Percentiles rank a stretch among this genome's conserved stretches.
Evolutionary conservation across 2,113 vertebrate genomes (phyloP).

Genomic region (Hystrix cristata): DNA sequence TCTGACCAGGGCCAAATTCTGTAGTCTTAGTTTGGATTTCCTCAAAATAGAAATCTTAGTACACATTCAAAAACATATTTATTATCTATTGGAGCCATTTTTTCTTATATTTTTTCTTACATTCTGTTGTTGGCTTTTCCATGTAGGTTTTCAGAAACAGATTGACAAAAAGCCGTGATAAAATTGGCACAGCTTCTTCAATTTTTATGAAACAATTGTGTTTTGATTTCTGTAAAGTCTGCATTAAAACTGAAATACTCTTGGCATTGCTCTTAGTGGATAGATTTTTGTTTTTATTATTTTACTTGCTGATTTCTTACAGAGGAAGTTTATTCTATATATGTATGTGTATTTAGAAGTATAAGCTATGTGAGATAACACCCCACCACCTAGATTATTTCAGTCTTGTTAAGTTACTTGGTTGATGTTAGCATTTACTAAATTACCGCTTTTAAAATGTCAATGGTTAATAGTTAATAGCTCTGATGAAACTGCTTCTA

Average conservation of each 20-base stretch:
- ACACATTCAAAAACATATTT: conserved; percentile 37
- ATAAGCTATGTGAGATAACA: not conserved
- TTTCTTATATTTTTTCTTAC: conserved; percentile 50
- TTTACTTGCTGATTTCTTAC: conserved; percentile 44
- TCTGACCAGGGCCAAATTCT: conserved; percentile 11
- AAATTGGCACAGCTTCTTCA: conserved; percentile 51
- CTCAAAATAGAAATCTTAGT: conserved; percentile 63
- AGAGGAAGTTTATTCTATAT: conserved; percentile 21
- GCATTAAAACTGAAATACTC: conserved; percentile 59
- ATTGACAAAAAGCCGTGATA: conserved; percentile 39
- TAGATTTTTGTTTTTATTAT: conserved; percentile 52
- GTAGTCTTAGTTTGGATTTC: conserved; percentile 56
- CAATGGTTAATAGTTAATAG: conserved; percentile 36
- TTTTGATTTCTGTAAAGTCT: conserved; percentile 33
- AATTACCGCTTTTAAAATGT: conserved; percentile 57
- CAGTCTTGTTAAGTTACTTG: conserved; percentile 24
- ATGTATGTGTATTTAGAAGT: conserved; percentile 23
- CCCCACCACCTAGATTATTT: not conserved
- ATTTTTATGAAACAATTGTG: conserved; percentile 62
- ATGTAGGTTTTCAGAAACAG: conserved; percentile 39
- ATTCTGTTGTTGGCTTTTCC: conserved; percentile 62
- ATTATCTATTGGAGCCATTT: not conserved
- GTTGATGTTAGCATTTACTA: conserved; percentile 36
- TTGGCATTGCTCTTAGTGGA: not conserved
- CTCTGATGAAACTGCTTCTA: conserved; percentile 36